These are phyloP conservation scores for Lateolabrax maculatus DNA, from an alignment of 2,797 vertebrate species.

Conservation along the genomic window DNA sequence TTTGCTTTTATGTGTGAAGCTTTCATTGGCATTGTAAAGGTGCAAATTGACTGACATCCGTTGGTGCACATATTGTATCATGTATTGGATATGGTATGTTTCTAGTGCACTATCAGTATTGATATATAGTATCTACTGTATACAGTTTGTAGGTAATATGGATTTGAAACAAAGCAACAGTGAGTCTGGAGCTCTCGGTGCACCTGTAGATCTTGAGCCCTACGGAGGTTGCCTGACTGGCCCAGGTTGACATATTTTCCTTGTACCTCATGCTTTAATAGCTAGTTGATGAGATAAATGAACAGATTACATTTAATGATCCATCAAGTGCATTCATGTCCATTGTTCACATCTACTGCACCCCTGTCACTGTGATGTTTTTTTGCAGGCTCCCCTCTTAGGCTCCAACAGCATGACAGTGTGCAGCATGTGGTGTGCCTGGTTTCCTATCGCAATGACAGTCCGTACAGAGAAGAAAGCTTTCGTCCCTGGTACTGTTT, in stretches of 20 bases:
- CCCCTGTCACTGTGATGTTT: conserved; percentile 11
- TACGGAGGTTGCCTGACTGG: neutral
- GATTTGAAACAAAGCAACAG: neutral
- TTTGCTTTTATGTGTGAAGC: neutral
- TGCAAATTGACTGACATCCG: neutral
- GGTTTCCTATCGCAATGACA: conserved; percentile 53
- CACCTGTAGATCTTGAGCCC: neutral
- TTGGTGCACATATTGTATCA: neutral
- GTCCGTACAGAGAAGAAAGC: conserved; percentile 60
- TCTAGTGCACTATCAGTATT: neutral
- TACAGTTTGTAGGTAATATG: neutral
- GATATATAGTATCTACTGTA: neutral
- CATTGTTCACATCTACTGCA: neutral
- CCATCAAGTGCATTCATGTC: neutral
- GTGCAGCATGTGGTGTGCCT: conserved; percentile 68
- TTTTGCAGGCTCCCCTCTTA: conserved; percentile 63
- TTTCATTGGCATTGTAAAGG: neutral
- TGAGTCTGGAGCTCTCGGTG: too few species aligned
- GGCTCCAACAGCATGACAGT: conserved; percentile 55
- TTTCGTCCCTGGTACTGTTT: conserved; percentile 62
- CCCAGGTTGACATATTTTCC: too few species aligned
- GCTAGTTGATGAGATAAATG: neutral
- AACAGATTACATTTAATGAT: neutral
- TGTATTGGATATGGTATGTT: too few species aligned
- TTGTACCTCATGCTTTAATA: neutral